Conservation (phyloP, 2,888 invertebrate species). For the Coelopa pilipes region DNA sequence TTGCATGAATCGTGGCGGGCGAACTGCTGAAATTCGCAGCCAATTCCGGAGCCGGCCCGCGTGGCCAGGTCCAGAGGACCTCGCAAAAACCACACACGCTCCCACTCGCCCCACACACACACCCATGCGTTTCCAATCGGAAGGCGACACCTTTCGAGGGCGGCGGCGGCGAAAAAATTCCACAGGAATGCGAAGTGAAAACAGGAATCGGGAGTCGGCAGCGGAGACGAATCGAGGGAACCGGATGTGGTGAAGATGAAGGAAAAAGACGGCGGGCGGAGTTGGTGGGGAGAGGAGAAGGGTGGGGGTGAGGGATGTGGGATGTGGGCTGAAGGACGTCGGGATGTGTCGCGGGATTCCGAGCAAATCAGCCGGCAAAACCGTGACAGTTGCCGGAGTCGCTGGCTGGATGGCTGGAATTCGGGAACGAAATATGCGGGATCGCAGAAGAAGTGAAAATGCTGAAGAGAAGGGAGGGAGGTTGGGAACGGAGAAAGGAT, state of each 20-base stretch:
- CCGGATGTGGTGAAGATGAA: too few species aligned
- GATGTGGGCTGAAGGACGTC: too few species aligned
- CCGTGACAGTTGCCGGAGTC: too few species aligned
- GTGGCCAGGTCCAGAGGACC: background rate
- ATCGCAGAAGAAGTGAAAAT: too few species aligned
- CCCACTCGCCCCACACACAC: background rate
- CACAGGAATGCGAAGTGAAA: background rate
- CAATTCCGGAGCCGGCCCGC: slow-evolving; percentile 14
- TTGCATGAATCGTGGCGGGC: slow-evolving; percentile 15
- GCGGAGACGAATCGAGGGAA: background rate
- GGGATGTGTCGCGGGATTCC: too few species aligned
- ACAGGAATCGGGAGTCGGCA: background rate
- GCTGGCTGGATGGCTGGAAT: too few species aligned
- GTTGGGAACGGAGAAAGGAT: too few species aligned
- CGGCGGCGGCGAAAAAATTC: background rate
- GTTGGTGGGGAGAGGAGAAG: too few species aligned
- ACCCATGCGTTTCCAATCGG: slow-evolving; percentile 43
- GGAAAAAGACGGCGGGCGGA: too few species aligned
- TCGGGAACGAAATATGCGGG: too few species aligned
- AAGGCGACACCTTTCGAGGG: slow-evolving; percentile 26
- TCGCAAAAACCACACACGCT: background rate
- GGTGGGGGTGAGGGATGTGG: background rate
- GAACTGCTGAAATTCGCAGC: slow-evolving; percentile 29
- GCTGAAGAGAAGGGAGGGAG: too few species aligned
- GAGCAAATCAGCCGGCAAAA: slow-evolving; percentile 8